Evolutionary conservation across 2,113 vertebrate genomes (phyloP), one percentile per base, ranked within the genome.

Genomic region (Rana temporaria): DNA sequence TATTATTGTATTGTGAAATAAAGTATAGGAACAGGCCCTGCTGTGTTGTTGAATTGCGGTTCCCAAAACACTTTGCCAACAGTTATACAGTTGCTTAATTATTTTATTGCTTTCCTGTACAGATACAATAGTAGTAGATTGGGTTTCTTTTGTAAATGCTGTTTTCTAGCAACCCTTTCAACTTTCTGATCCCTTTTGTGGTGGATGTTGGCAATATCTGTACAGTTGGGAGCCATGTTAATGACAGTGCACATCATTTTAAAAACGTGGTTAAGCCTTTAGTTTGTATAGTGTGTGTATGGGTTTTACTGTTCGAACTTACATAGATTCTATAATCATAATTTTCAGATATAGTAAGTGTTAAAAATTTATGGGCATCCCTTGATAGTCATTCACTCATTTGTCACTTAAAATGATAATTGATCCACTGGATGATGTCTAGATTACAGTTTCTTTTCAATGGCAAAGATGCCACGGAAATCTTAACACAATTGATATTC

Each of bases 141-240:
- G 53, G 53, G 24, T 57, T 73, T 57, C 7, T 11, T n/a, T 3
- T 11, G 8, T n/a, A n/a, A 62, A 34, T 38, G 15, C 59, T 38
- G n/a, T 6, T 38, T 38, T 15, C 32, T 20, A 32, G 48, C 42
- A 26, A 14, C 60, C 24, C 19, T 63, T 63, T 63, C 1, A 63
- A 24, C 22, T 15, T 1, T 9, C 2, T 32, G 16, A 34, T 32
- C 9, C 48, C 18, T 17, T 18, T 30, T 24, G 55, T 24, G 26
- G 30, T 22, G 24, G 26, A 1, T 60, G 42, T n/a, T 42, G 17
- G 32, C 32, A 20, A 79, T 81, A 81, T 81, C 24, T 73, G 79
- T 65, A 73, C 34, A 73, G 8, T 79, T 89, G 72, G 73, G 67
- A 79, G 85, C 56, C 72, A 19, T 60, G n/a, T 48, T 57, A 42